phyloP scores from a whole-genome alignment of 2,888 invertebrate species.

The Julus scanicus region DNA sequence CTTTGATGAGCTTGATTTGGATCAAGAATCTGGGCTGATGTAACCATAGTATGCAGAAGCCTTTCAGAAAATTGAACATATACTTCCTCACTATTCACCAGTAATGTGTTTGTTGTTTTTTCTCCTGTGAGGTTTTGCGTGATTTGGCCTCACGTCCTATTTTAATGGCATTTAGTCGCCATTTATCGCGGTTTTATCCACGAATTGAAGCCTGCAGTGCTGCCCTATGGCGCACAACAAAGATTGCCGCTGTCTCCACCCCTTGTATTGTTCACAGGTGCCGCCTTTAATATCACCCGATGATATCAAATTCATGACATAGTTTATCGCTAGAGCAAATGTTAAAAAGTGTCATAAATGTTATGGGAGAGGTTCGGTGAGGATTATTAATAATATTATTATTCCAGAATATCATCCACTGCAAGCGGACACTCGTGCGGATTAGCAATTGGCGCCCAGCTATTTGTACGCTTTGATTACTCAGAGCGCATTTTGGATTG shows the following conservation, averaged over 20 bases:
- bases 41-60: background rate
- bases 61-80: background rate
- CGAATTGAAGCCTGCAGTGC: background rate
- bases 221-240: conserved; percentile 46
- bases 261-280: conserved; percentile 46
- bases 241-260: conserved; percentile 52
- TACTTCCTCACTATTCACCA: background rate
- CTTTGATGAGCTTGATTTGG: background rate
- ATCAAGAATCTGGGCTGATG: background rate
- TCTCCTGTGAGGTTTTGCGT: background rate
- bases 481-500: conserved; percentile 1
- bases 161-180: conserved; percentile 23
- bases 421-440: background rate
- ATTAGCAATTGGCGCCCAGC: conserved; percentile 26
- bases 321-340: conserved; percentile 52
- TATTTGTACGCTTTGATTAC: conserved; percentile 22
- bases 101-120: background rate
- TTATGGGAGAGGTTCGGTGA: conserved; percentile 48
- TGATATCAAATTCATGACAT: conserved; percentile 53
- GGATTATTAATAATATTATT: conserved; percentile 49
- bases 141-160: background rate
- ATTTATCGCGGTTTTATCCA: conserved; percentile 30
- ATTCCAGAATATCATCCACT: background rate
- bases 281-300: conserved; percentile 53
- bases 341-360: conserved; percentile 51